Conservation (phyloP, 1,140 invertebrate species). For the Drosophila erecta region DNA sequence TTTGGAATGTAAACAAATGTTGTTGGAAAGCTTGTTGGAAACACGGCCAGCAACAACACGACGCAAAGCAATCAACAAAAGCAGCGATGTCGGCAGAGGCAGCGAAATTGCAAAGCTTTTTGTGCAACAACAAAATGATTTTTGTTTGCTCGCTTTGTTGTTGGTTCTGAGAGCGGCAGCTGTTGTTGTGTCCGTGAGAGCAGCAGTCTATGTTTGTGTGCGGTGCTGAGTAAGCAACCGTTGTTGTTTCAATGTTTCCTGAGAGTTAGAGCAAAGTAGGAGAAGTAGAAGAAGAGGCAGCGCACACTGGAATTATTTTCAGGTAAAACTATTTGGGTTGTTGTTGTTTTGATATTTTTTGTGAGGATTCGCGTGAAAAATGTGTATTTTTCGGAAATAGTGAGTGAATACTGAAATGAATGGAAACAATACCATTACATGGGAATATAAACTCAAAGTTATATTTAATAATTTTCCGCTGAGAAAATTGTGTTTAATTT, state of each 20-base stretch:
- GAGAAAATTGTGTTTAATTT: too few species aligned
- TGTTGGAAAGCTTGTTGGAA: constrained; percentile 24
- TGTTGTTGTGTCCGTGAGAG: constrained; percentile 11
- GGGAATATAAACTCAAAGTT: not conserved
- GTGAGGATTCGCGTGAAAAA: not conserved
- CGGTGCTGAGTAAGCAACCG: constrained; percentile 33
- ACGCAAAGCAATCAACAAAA: not conserved
- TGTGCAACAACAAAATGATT: constrained; percentile 45
- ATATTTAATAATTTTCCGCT: too few species aligned
- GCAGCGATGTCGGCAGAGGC: not conserved
- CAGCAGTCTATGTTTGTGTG: not conserved
- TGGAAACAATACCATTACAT: not conserved
- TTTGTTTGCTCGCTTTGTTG: constrained; percentile 61
- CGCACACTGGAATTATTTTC: constrained; percentile 24
- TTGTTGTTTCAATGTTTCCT: constrained; percentile 69
- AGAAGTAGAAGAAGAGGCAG: not conserved
- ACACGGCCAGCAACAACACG: not conserved
- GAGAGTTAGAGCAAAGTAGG: constrained; percentile 48
- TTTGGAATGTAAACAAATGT: constrained; percentile 37
- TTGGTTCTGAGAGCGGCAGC: constrained; percentile 69
- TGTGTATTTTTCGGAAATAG: not conserved
- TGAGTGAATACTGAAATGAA: not conserved
- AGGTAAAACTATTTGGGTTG: constrained; percentile 1
- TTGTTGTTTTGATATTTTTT: not conserved
- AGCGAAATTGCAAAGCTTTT: constrained; percentile 20